A percentile compares a stretch with the other conserved stretches of the same genome.
Evolutionary conservation across 2,797 vertebrate genomes (phyloP).

Genomic region (Neosalanx taihuensis): DNA sequence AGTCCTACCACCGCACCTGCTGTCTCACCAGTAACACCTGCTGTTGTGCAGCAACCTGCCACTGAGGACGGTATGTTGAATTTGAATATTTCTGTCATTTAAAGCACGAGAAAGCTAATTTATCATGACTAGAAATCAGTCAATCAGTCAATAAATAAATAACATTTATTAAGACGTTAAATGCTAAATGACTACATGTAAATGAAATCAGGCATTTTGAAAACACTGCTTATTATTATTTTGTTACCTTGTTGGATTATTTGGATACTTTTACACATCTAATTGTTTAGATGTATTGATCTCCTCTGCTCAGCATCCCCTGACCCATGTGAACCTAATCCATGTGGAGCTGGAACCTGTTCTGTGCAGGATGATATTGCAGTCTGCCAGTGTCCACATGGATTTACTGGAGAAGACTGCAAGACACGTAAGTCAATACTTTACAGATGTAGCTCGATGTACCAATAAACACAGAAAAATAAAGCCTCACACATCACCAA

Average conservation of each 20-base stretch:
- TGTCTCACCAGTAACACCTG: slow-evolving; percentile 49
- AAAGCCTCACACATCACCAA: neutral
- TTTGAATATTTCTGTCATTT: too few species aligned
- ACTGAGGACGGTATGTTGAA: slow-evolving; percentile 70
- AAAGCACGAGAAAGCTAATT: neutral
- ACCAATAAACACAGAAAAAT: neutral
- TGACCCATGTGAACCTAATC: slow-evolving; percentile 61
- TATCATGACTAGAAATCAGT: too few species aligned
- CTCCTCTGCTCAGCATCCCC: slow-evolving; percentile 14
- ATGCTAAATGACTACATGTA: too few species aligned
- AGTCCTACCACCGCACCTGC: slow-evolving; percentile 60
- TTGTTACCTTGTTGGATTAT: too few species aligned
- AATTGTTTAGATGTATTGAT: neutral
- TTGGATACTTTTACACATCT: too few species aligned
- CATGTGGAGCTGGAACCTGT: slow-evolving; percentile 58
- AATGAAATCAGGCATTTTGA: too few species aligned
- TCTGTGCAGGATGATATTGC: slow-evolving; percentile 47
- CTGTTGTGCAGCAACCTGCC: slow-evolving; percentile 54
- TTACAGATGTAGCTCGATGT: neutral
- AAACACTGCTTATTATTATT: too few species aligned
- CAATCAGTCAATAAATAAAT: too few species aligned
- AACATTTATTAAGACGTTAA: too few species aligned
- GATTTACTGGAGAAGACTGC: slow-evolving; percentile 54
- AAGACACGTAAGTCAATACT: slow-evolving; percentile 46
- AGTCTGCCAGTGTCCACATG: slow-evolving; percentile 52